Percentiles rank a stretch among this genome's conserved stretches.
These are phyloP conservation scores for Netelia melanura DNA, from an alignment of 2,888 invertebrate genomes.

Conservation along the genomic window DNA sequence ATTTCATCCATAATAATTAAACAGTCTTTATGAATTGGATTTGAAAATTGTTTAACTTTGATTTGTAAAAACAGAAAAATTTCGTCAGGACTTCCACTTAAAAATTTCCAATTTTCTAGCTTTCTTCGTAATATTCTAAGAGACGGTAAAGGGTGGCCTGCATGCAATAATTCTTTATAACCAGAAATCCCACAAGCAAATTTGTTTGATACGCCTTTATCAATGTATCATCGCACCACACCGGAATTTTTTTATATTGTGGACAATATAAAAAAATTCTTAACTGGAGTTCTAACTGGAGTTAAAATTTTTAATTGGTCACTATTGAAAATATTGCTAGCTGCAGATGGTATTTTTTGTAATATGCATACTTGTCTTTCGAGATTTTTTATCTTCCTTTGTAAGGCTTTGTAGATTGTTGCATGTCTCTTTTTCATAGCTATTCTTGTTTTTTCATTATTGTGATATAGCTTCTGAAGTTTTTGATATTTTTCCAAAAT, in stretches of 20 bases:
- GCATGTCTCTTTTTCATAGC: not conserved
- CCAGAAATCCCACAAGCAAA: slow-evolving; percentile 1
- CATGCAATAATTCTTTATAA: not conserved
- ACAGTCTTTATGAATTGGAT: not conserved
- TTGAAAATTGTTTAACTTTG: not conserved
- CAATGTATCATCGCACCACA: not conserved
- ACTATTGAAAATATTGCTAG: slow-evolving; percentile 18
- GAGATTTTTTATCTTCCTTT: not conserved
- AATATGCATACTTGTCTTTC: not conserved
- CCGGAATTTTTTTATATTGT: slow-evolving; percentile 30
- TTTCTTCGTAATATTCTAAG: not conserved
- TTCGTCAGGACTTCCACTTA: not conserved
- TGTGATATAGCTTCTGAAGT: not conserved
- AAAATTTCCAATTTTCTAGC: not conserved
- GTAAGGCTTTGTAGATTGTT: not conserved
- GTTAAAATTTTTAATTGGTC: slow-evolving; percentile 32
- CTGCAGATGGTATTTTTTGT: not conserved
- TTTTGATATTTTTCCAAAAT: too few species aligned
- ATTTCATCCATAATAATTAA: not conserved
- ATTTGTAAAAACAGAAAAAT: not conserved
- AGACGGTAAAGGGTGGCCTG: not conserved
- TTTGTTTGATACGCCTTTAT: not conserved
- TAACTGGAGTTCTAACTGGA: too few species aligned
- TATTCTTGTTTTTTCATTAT: not conserved
- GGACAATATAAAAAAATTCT: too few species aligned